Conservation (phyloP, 2,888 invertebrate species). For the Microplitis deprimator region DNA sequence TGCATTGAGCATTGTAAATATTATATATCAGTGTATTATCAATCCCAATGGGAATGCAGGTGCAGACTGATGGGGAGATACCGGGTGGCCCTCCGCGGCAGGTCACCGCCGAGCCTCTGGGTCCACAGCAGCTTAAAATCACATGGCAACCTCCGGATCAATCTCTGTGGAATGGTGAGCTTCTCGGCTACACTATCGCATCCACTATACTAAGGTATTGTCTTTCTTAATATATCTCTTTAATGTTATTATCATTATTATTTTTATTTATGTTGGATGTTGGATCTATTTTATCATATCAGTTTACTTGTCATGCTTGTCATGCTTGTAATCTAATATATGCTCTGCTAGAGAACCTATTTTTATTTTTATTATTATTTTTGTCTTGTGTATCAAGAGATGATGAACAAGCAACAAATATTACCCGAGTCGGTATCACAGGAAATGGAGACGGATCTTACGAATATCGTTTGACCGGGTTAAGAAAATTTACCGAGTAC, state of each 20-base stretch:
- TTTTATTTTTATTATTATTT: conserved; percentile 12
- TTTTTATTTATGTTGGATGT: too few relatives aligned
- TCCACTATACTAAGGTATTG: conserved; percentile 67
- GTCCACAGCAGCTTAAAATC: conserved; percentile 80
- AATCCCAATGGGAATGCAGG: conserved; percentile 51
- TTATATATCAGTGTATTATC: neutral
- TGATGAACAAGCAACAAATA: conserved; percentile 63
- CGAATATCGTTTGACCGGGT: conserved; percentile 76
- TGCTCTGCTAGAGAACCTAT: neutral
- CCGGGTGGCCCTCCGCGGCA: conserved; percentile 81
- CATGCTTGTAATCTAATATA: too few relatives aligned
- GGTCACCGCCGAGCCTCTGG: conserved; percentile 79
- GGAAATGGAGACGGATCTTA: conserved; percentile 71
- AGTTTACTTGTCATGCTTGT: too few relatives aligned
- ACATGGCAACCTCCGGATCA: conserved; percentile 84
- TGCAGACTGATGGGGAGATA: conserved; percentile 75
- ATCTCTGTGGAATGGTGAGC: conserved; percentile 83
- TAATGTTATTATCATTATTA: too few relatives aligned
- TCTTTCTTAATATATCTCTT: neutral
- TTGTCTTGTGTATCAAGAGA: conserved; percentile 52
- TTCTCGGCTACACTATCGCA: conserved; percentile 80
- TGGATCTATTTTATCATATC: too few relatives aligned
- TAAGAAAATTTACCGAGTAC: conserved; percentile 86
- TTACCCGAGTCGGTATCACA: conserved; percentile 67
- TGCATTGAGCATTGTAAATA: conserved; percentile 14